These are phyloP conservation scores for Phasianus colchicus DNA, from an alignment of 2,113 vertebrate genomes.

Conservation along the genomic window DNA sequence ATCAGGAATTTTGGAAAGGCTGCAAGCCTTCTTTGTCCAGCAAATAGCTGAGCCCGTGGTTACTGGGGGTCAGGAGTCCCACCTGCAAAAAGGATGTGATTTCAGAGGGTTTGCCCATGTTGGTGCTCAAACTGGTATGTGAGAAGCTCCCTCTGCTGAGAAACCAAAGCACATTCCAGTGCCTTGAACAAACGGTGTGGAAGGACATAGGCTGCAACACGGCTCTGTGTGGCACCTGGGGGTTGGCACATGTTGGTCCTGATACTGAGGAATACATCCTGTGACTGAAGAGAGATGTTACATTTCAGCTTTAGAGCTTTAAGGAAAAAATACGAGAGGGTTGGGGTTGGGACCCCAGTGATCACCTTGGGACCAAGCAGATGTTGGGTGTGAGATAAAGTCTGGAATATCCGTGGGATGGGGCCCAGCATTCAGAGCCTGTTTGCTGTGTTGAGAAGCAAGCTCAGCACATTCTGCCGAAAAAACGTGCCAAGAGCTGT, in stretches of 20 bases:
- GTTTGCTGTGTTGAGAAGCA: not conserved
- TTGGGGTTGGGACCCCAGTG: not conserved
- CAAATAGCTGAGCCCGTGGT: rapidly evolving
- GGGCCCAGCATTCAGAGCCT: not conserved
- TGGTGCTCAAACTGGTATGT: not conserved
- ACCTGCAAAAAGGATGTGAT: too few relatives aligned
- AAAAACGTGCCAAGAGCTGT: not conserved
- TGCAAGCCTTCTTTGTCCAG: not conserved
- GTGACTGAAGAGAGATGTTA: not conserved
- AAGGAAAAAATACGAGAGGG: not conserved
- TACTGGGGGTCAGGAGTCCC: not conserved
- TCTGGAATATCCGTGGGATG: not conserved
- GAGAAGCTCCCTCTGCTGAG: slow-evolving; percentile 71
- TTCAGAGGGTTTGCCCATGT: not conserved
- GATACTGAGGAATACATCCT: too few relatives aligned
- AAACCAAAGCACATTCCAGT: rapidly evolving
- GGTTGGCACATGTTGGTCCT: rapidly evolving
- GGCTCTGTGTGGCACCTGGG: not conserved
- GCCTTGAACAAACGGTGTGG: not conserved
- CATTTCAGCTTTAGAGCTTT: not conserved
- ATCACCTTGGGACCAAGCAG: not conserved
- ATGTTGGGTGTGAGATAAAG: not conserved
- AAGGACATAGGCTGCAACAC: rapidly evolving
- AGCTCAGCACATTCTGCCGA: not conserved
- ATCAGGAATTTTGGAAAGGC: not conserved